Base-by-base conservation (phyloP, 2,113 vertebrate species). In the Antechinus stuartii region DNA sequence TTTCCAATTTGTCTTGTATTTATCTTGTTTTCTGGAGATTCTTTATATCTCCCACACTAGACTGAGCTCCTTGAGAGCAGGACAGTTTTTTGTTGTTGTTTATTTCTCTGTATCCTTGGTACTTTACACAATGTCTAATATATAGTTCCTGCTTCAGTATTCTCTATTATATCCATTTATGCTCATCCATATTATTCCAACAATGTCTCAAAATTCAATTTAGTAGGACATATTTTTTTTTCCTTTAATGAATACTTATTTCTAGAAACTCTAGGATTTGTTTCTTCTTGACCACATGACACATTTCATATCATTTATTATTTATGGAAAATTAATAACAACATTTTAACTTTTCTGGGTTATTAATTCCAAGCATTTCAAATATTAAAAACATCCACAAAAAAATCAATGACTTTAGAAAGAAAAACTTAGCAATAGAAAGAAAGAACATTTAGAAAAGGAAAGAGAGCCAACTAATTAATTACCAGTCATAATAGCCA, bases 341-440 rank as follows among this genome's bases (percentile, higher is more conserved):
- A 56, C 26, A 26, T 26, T 26, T 55, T 57, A 27, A 57, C 26
- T 57, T 57, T 57, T 57, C 25, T 11, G 25, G 26, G 9, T 57
- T 57, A 57, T 57, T 57, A 57, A 57, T 57, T 56, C 55, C 24
- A 26, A 22, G 2, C 89, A 9, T 2, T 56, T 93, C 4, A 53
- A 30, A 89, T 89, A 8, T 11, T 91, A 56, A 2, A 11, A 57
- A 92, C 84, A 55, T 89, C 23, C 93, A 55, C 26, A 52, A 95
- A 94, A 94, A 93, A 84, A 6, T 90, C 27, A 47, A 91, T 25
- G 47, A 89, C 9, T 89, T 2, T 93, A 91, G 84, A 54, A 91
- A 55, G 0, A 92, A 53, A 54, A 46, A 89, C 50, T 92, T 92
- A 94, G 55, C 84, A 55, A 92, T 9, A 0, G 90, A 30, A 93